Percentiles rank a stretch among this genome's conserved stretches.
These are phyloP conservation scores for Amblyopsis hoosieri DNA, from an alignment of 2,797 vertebrate species.

Conservation along the genomic window DNA sequence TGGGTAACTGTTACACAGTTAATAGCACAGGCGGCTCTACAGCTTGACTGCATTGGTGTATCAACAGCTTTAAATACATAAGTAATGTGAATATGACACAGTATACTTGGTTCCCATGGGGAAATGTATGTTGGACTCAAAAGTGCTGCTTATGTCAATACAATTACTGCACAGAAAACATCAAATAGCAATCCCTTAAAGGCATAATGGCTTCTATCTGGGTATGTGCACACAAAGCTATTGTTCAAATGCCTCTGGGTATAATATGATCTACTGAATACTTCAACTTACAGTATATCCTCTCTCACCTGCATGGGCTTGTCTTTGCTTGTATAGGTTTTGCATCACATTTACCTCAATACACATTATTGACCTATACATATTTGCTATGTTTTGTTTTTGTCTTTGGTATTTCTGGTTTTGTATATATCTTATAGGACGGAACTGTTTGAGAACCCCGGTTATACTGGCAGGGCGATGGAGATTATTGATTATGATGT, in stretches of 20 bases:
- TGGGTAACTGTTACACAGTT: constrained; percentile 53
- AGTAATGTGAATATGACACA: not conserved
- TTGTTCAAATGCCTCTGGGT: too few species aligned
- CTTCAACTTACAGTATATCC: too few species aligned
- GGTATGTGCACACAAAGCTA: too few species aligned
- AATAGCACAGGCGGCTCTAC: not conserved
- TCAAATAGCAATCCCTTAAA: too few species aligned
- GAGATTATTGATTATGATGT: constrained; percentile 90
- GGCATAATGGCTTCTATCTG: too few species aligned
- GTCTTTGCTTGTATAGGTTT: too few species aligned
- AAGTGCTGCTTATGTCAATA: too few species aligned
- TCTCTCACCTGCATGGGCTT: too few species aligned
- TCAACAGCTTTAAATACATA: not conserved
- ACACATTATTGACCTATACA: not conserved
- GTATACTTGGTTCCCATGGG: too few species aligned
- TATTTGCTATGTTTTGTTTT: not conserved
- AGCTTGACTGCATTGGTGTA: not conserved
- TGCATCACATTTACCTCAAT: not conserved
- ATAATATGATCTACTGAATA: too few species aligned
- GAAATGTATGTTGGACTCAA: too few species aligned
- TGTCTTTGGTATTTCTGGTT: not conserved
- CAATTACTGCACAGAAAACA: too few species aligned
- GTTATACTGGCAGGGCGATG: constrained; percentile 87
- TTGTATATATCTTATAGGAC: constrained; percentile 71
- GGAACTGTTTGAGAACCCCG: constrained; percentile 86